phyloP scores from a whole-genome alignment of 2,888 invertebrate genomes.

The Strigamia crassipes region DNA sequence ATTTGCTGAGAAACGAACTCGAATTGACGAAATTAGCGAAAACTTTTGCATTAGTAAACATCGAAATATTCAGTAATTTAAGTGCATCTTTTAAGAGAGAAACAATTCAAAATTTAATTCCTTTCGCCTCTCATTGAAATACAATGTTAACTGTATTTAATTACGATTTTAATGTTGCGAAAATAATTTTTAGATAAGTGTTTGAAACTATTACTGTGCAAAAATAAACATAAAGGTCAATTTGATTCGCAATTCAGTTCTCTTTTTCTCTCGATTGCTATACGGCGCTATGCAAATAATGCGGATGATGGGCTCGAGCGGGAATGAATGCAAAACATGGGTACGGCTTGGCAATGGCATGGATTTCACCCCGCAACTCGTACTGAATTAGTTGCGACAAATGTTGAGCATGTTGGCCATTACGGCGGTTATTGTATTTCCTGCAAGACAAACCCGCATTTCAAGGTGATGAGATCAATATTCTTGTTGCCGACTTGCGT shows the following conservation, averaged over 20 bases:
- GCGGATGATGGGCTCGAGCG: conserved; percentile 3
- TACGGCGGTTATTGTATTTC: conserved; percentile 36
- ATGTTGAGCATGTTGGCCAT: conserved; percentile 33
- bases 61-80: no score
- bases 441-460: conserved; percentile 38
- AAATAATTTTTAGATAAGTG: neutral
- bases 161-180: neutral
- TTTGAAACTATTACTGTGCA: neutral
- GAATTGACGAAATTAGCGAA: no score
- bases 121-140: neutral
- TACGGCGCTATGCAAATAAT: conserved; percentile 27
- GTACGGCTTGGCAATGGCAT: conserved; percentile 22
- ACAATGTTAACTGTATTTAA: neutral
- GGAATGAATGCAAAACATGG: conserved; percentile 17
- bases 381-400: conserved; percentile 33
- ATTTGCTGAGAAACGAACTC: no score
- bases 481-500: conserved; percentile 19
- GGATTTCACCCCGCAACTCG: conserved; percentile 22
- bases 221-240: neutral
- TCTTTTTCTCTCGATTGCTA: neutral
- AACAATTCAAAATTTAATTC: neutral
- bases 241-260: conserved; percentile 5
- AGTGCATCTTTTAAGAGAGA: neutral
- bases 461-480: conserved; percentile 33
- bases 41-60: no score